Base-by-base conservation (phyloP, 1,140 invertebrate species). In the Polyergus mexicanus region DNA sequence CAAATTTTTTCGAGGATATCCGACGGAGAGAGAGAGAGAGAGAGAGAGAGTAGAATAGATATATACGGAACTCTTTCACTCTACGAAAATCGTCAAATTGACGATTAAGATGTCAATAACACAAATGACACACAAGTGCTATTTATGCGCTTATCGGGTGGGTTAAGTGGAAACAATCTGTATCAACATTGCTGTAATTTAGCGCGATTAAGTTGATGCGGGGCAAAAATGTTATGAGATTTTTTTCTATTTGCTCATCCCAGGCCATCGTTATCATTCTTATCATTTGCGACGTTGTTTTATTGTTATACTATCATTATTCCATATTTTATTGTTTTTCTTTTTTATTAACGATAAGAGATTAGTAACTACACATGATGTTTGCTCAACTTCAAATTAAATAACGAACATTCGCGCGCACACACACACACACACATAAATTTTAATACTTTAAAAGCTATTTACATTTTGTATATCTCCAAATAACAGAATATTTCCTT, bases 1-100 rank as follows among this genome's bases (percentile, higher is more conserved):
- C 16, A 4, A 83, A 83, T 83, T 72, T 83, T 72, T 72, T 25
- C 77, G 77, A 41, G 54, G 22, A 81, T 41, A 68, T 28, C 28
- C 8, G 16, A 19, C 28, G 41, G 28, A 25, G 16, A 22, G n/a
- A 68, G 38, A 22, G n/a, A 68, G 38, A 22, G n/a, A 68, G 38
- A n/a, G n/a, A n/a, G 28, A 25, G 16, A 22, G n/a, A 68, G 38
- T 35, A 58, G 44, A 16, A 69, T n/a, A 71, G 28, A 41, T 19
- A 54, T 56, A 41, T 56, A 19, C 16, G 22, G 28, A 51, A 19
- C 16, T 51, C 5, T 51, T 4, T 51, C 16, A 19, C 4, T 51
- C 13, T 1, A 16, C 4, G 47, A 51, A 66, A 62, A 41, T 41
- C 22, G 47, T 51, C 13, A 77, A 65, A 16, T 8, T 56, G 65